These are phyloP conservation scores for Microcebus lehilahytsara DNA, from an alignment of 2,113 vertebrate genomes.

Conservation along the genomic window DNA sequence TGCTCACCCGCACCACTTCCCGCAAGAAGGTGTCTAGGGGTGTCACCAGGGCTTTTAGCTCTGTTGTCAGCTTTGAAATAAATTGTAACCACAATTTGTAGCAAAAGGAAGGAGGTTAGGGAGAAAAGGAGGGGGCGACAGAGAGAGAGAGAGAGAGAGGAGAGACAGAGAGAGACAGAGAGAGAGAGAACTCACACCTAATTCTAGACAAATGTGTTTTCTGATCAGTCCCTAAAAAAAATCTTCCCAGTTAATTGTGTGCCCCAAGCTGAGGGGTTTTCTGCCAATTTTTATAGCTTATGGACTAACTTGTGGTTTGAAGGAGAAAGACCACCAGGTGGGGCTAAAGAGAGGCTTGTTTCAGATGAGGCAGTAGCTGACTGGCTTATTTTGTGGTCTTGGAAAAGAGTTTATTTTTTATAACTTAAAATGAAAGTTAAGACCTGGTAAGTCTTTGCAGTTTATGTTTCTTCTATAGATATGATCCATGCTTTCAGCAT, in stretches of 20 bases:
- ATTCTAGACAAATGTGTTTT: background rate
- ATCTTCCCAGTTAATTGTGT: background rate
- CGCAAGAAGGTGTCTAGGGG: background rate
- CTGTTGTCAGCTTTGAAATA: slow-evolving; percentile 42
- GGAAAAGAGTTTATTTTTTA: slow-evolving; percentile 20
- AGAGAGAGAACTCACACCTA: background rate
- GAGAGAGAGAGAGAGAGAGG: too few species aligned
- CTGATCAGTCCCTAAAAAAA: slow-evolving; percentile 18
- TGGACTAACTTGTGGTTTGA: background rate
- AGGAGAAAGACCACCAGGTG: slow-evolving; percentile 63
- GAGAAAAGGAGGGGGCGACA: background rate
- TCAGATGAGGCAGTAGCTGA: background rate
- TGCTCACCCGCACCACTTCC: background rate
- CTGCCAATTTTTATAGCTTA: background rate
- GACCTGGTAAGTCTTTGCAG: background rate
- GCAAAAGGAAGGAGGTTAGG: background rate
- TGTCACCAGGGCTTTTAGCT: slow-evolving; percentile 40
- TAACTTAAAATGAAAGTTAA: slow-evolving; percentile 15
- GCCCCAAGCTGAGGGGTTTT: background rate
- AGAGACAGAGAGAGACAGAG: too few species aligned
- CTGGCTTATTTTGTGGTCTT: background rate
- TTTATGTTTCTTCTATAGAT: background rate
- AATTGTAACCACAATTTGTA: background rate
- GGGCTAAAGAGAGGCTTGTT: slow-evolving; percentile 56
- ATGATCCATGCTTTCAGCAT: background rate